Evolutionary conservation across 2,113 vertebrate genomes (phyloP).

Genomic region (Epinephelus cyanopodus): DNA sequence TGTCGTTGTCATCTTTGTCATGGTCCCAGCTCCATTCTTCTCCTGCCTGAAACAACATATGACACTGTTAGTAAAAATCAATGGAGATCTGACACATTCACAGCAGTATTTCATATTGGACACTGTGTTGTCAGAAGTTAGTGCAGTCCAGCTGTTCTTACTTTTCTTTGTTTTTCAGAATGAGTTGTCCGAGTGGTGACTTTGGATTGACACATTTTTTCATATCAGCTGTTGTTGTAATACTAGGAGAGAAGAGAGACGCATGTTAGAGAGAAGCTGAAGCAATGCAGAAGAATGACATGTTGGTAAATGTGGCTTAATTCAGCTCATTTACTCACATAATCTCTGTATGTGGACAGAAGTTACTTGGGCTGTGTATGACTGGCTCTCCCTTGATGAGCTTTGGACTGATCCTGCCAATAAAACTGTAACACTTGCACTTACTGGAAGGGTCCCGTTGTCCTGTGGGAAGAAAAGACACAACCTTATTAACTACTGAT

Average conservation of each 20-base stretch:
- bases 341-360: slow-evolving; percentile 29
- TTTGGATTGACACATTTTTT: neutral
- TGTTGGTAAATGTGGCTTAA: too few species aligned
- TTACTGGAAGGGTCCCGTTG: too few species aligned
- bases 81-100: too few species aligned
- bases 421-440: neutral
- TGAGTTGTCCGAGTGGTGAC: neutral
- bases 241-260: neutral
- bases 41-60: neutral
- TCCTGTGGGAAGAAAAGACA: too few species aligned
- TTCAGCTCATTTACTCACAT: slow-evolving; percentile 10
- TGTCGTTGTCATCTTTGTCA: too few species aligned
- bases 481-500: too few species aligned
- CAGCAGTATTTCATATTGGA: too few species aligned
- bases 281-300: too few species aligned
- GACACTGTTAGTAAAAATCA: neutral
- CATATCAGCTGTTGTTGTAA: neutral
- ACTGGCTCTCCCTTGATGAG: neutral
- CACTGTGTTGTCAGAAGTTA: too few species aligned
- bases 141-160: neutral
- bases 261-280: neutral
- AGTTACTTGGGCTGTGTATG: slow-evolving; percentile 15
- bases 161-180: neutral
- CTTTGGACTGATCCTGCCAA: neutral
- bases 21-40: neutral